Percentiles rank a stretch among this genome's conserved stretches.
Conservation (phyloP, 2,888 invertebrate genomes). For the Chrysolina oricalcia region DNA sequence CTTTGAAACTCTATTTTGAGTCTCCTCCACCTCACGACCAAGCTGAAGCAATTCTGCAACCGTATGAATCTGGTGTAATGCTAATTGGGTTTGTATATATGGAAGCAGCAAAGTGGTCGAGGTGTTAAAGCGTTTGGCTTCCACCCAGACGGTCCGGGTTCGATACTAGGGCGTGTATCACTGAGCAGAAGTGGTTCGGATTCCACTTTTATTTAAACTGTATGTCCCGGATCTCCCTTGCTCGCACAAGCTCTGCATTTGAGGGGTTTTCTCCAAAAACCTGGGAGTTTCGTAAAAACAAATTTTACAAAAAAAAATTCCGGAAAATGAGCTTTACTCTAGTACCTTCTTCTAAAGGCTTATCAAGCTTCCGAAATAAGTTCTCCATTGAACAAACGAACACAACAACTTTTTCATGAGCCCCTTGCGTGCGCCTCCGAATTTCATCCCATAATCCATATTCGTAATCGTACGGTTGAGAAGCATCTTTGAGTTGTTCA, state of each 20-base stretch:
- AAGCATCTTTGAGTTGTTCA: slow-evolving; percentile 22
- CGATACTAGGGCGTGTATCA: too few species aligned
- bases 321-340: slow-evolving; percentile 33
- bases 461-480: slow-evolving; percentile 39
- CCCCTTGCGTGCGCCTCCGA: slow-evolving; percentile 38
- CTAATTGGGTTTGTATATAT: slow-evolving; percentile 24
- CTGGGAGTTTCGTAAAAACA: too few species aligned
- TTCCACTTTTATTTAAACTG: too few species aligned
- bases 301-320: too few species aligned
- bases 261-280: too few species aligned
- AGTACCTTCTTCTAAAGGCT: not conserved
- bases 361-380: slow-evolving; percentile 28
- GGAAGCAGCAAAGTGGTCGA: too few species aligned
- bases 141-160: too few species aligned
- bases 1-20: slow-evolving; percentile 11
- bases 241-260: too few species aligned
- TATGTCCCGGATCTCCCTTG: too few species aligned
- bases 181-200: too few species aligned
- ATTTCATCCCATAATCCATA: slow-evolving; percentile 37
- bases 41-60: slow-evolving; percentile 2
- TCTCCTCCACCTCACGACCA: slow-evolving; percentile 35
- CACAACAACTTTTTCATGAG: slow-evolving; percentile 18
- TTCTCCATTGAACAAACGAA: slow-evolving; percentile 37
- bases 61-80: slow-evolving; percentile 14
- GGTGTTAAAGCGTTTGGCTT: too few species aligned